These are phyloP conservation scores for Thelaira solivaga DNA, from an alignment of 2,888 invertebrate genomes.

Conservation along the genomic window DNA sequence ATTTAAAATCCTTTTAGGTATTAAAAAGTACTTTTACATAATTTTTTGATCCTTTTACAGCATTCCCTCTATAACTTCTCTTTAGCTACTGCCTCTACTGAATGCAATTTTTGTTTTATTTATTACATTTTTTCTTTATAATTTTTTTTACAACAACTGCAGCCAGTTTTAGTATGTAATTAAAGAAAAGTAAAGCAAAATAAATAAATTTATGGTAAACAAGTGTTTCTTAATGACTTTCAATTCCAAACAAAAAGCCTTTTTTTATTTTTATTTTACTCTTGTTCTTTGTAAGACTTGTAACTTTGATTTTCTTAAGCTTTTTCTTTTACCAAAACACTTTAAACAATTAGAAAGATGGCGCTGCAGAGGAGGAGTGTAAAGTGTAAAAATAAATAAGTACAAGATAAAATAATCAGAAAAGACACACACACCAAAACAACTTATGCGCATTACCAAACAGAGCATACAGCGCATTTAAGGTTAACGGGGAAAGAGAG, in stretches of 20 bases:
- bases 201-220: conserved; percentile 31
- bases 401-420: conserved; percentile 15
- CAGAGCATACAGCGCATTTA: conserved; percentile 56
- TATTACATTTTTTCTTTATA: background rate
- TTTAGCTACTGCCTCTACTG: too few species aligned
- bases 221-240: conserved; percentile 41
- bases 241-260: conserved; percentile 31
- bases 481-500: conserved; percentile 49
- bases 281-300: background rate
- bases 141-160: background rate
- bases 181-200: background rate
- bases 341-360: background rate
- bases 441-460: conserved; percentile 51
- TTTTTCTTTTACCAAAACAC: conserved; percentile 18
- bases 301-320: conserved; percentile 1
- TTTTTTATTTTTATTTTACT: background rate
- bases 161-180: conserved; percentile 1
- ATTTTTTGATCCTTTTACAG: too few species aligned
- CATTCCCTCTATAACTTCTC: too few species aligned
- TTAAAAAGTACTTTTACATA: too few species aligned
- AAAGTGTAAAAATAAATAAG: background rate
- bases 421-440: conserved; percentile 29
- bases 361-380: background rate
- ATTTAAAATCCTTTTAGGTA: too few species aligned
- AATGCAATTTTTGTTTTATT: background rate